Conservation (phyloP, 2,888 invertebrate species). For the Halictus ligatus region DNA sequence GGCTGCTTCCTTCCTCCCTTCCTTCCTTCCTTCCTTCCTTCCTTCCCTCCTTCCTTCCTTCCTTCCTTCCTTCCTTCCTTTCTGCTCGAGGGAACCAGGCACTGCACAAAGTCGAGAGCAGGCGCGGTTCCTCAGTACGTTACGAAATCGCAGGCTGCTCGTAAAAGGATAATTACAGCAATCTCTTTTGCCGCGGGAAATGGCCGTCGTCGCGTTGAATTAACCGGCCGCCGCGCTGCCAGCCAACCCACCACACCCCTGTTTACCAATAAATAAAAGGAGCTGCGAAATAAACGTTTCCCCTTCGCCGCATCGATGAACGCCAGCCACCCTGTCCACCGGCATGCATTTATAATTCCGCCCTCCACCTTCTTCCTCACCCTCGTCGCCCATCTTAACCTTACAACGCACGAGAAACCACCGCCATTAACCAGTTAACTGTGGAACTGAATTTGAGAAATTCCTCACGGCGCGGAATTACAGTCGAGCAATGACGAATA, state of each 20-base stretch:
- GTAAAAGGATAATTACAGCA: conserved; percentile 66
- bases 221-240: conserved; percentile 25
- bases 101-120: conserved; percentile 25
- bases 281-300: conserved; percentile 40
- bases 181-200: conserved; percentile 57
- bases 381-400: background rate
- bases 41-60: background rate
- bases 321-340: background rate
- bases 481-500: no score
- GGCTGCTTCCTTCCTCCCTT: conserved; percentile 4
- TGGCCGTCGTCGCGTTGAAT: conserved; percentile 48
- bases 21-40: background rate
- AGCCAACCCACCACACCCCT: background rate
- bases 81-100: background rate
- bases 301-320: conserved; percentile 24
- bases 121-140: conserved; percentile 23
- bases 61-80: conserved; percentile 1
- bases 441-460: no score
- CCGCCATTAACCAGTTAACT: background rate
- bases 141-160: conserved; percentile 52
- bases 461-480: no score
- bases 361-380: background rate
- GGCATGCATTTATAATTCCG: conserved; percentile 20
- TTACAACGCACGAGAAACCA: background rate
- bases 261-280: conserved; percentile 51